These are phyloP conservation scores for Rhodeus uyekii DNA, from an alignment of 2,797 vertebrate genomes.

Conservation along the genomic window DNA sequence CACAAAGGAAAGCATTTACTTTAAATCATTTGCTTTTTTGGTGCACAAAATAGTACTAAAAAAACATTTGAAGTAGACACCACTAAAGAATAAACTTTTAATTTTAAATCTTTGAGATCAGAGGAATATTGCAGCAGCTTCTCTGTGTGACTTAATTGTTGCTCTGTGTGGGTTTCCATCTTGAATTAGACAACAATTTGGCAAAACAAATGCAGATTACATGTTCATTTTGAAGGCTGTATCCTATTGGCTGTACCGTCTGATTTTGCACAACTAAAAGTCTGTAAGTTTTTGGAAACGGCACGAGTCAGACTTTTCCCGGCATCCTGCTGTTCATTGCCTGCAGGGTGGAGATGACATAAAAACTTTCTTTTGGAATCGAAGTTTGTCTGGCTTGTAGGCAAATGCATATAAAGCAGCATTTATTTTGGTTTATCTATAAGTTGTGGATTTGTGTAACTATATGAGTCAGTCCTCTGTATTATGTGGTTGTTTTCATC, in stretches of 20 bases:
- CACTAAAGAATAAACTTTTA: background rate
- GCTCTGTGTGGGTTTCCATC: background rate
- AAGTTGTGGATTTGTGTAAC: conserved; percentile 25
- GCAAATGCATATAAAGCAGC: no score
- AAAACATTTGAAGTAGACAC: background rate
- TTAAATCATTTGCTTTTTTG: background rate
- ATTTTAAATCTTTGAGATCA: background rate
- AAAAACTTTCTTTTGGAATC: conserved; percentile 6
- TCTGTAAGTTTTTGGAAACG: background rate
- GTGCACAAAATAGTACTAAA: background rate
- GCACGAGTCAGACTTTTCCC: background rate
- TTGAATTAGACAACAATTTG: conserved; percentile 62
- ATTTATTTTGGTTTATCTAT: background rate
- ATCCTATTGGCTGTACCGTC: conserved; percentile 55
- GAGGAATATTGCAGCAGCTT: background rate
- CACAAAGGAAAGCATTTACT: no score
- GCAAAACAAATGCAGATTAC: conserved; percentile 63
- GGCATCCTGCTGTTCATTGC: conserved; percentile 34
- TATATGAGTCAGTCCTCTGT: conserved; percentile 30
- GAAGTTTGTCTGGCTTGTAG: background rate
- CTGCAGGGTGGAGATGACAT: conserved; percentile 23
- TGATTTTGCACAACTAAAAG: background rate
- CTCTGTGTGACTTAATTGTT: conserved; percentile 6
- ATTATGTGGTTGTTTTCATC: conserved; percentile 26
- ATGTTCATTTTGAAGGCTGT: conserved; percentile 46